Percentiles rank a stretch among this genome's conserved stretches.
phyloP scores from a whole-genome alignment of 2,888 invertebrate genomes.

The Cataglyphis rosenhaueri region DNA sequence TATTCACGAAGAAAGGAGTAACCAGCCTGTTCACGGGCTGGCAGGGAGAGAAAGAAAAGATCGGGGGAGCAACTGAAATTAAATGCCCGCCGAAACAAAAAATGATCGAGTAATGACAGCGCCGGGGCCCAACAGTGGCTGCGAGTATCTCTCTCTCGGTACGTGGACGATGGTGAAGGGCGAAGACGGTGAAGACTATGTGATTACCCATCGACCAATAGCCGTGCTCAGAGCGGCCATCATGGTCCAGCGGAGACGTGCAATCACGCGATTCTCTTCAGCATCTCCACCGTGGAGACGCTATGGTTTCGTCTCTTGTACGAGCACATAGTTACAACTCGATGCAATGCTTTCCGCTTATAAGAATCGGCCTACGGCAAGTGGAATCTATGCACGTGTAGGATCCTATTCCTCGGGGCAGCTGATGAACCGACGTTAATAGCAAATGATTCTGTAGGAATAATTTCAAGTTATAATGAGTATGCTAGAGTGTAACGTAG shows the following conservation, averaged over 20 bases:
- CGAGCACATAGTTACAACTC: slow-evolving; percentile 59
- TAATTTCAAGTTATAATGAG: background rate
- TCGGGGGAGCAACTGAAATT: slow-evolving; percentile 81
- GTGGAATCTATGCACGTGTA: background rate
- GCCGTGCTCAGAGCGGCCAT: slow-evolving; percentile 84
- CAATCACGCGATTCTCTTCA: slow-evolving; percentile 82
- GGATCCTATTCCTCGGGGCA: background rate
- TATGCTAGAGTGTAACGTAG: background rate
- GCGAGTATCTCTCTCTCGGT: slow-evolving; percentile 73
- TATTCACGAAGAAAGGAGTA: slow-evolving; percentile 66
- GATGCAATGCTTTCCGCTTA: slow-evolving; percentile 14
- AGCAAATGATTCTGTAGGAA: slow-evolving; percentile 23
- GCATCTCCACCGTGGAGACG: slow-evolving; percentile 63
- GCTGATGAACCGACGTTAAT: slow-evolving; percentile 32
- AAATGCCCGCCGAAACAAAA: slow-evolving; percentile 82
- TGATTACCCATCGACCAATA: slow-evolving; percentile 85
- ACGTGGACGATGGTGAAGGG: slow-evolving; percentile 58
- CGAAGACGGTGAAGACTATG: slow-evolving; percentile 79
- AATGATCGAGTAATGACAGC: slow-evolving; percentile 83
- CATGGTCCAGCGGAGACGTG: slow-evolving; percentile 85
- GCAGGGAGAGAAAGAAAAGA: slow-evolving; percentile 38
- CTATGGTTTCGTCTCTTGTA: slow-evolving; percentile 60
- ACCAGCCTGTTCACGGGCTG: slow-evolving; percentile 31
- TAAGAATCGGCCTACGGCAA: slow-evolving; percentile 7
- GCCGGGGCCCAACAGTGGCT: slow-evolving; percentile 70